Conservation (phyloP, 2,888 invertebrate species). For the Sarcophaga carnaria region DNA sequence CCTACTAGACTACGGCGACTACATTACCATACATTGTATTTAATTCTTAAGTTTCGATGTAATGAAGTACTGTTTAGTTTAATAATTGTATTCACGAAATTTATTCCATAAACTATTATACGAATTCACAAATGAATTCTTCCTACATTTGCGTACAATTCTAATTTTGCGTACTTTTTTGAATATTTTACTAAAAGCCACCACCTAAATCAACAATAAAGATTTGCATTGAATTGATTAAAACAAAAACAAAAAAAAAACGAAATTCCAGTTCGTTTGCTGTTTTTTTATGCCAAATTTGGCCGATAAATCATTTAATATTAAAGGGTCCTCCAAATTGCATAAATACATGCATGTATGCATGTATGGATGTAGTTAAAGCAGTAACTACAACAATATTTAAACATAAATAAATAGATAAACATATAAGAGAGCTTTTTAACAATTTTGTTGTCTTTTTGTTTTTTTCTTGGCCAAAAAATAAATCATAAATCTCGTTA, state of each 20-base stretch:
- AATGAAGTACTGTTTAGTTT: too few species aligned
- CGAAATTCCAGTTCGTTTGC: conserved; percentile 40
- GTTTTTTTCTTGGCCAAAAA: conserved; percentile 39
- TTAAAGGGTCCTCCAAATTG: conserved; percentile 43
- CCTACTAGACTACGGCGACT: too few species aligned
- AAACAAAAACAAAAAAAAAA: not conserved
- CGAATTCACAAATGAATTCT: not conserved
- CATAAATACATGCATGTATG: not conserved
- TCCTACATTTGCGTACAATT: conserved; percentile 28
- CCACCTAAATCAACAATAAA: conserved; percentile 27
- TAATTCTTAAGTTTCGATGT: too few species aligned
- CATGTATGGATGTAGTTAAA: not conserved
- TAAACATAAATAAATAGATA: conserved; percentile 47
- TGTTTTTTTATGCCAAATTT: conserved; percentile 62
- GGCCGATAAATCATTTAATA: conserved; percentile 63
- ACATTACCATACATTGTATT: too few species aligned
- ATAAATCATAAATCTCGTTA: conserved; percentile 70
- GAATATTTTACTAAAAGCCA: conserved; percentile 4
- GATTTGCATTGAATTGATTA: conserved; percentile 60
- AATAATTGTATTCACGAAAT: not conserved
- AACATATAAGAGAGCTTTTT: conserved; percentile 3
- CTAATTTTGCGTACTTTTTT: not conserved
- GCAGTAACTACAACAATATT: conserved; percentile 21
- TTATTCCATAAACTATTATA: not conserved
- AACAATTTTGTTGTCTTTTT: not conserved